Conservation (phyloP, 2,888 invertebrate genomes). For the Venustoraphidia nigricollis region DNA sequence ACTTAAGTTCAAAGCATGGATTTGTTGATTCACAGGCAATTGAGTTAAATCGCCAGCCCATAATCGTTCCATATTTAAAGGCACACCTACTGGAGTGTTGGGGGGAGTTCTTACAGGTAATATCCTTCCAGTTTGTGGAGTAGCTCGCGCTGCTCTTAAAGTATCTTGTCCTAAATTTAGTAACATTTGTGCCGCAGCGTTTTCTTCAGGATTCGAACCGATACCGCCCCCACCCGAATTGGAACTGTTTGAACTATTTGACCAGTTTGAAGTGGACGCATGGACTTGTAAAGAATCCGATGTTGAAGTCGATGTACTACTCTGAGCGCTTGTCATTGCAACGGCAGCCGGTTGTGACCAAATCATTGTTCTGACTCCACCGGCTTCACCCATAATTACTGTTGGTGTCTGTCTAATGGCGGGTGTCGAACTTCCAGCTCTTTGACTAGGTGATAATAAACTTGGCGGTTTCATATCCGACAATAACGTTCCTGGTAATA, state of each 20-base stretch:
- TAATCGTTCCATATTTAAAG: slow-evolving; percentile 79
- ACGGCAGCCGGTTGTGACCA: slow-evolving; percentile 42
- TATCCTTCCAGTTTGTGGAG: too few species aligned
- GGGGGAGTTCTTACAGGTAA: slow-evolving; percentile 12
- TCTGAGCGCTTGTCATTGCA: slow-evolving; percentile 16
- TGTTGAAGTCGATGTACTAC: slow-evolving; percentile 12
- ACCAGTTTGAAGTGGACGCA: slow-evolving; percentile 25
- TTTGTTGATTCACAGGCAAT: slow-evolving; percentile 65
- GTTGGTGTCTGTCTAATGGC: slow-evolving; percentile 56
- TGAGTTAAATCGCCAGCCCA: slow-evolving; percentile 84
- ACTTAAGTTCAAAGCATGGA: slow-evolving; percentile 62
- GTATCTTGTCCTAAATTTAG: slow-evolving; percentile 61
- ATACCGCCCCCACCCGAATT: slow-evolving; percentile 26
- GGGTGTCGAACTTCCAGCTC: slow-evolving; percentile 10
- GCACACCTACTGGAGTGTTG: slow-evolving; percentile 29
- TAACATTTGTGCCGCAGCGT: slow-evolving; percentile 45
- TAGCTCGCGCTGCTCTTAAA: slow-evolving; percentile 22
- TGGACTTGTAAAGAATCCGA: slow-evolving; percentile 19
- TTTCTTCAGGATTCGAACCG: slow-evolving; percentile 45
- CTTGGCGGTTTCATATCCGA: slow-evolving; percentile 19
- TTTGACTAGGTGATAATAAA: slow-evolving; percentile 25
- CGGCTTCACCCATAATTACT: slow-evolving; percentile 87
- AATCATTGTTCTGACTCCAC: slow-evolving; percentile 62
- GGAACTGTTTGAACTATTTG: slow-evolving; percentile 18
- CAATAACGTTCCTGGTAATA: slow-evolving; percentile 14